Conservation (phyloP, 2,113 vertebrate species). For the Ophiodon elongatus region DNA sequence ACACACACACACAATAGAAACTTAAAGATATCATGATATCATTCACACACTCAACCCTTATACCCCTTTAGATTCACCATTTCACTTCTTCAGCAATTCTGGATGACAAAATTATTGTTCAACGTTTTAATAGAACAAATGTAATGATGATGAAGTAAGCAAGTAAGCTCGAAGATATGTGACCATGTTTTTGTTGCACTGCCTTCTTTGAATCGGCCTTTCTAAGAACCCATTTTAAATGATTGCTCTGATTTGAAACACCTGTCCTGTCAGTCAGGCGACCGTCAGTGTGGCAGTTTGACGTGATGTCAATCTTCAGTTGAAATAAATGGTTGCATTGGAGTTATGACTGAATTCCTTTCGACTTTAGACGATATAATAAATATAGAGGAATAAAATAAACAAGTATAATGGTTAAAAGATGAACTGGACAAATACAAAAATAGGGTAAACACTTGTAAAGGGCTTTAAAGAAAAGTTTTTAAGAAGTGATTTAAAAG, state of each 20-base stretch:
- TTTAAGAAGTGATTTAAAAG: background rate
- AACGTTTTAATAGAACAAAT: background rate
- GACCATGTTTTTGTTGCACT: background rate
- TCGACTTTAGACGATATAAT: background rate
- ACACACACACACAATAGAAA: slow-evolving; percentile 34
- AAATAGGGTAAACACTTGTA: background rate
- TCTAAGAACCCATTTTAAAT: background rate
- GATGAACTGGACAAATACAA: background rate
- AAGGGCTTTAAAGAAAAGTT: background rate
- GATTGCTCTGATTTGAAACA: background rate
- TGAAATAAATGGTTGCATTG: background rate
- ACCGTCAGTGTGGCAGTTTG: background rate
- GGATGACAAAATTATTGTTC: background rate
- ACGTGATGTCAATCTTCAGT: background rate
- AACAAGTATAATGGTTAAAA: background rate
- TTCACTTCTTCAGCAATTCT: background rate
- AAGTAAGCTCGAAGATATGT: background rate
- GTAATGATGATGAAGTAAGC: background rate
- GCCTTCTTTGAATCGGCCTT: background rate
- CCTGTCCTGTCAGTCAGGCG: background rate
- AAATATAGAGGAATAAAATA: background rate
- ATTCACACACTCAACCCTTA: background rate
- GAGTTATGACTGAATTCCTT: background rate
- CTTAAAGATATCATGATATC: background rate
- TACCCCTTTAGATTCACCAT: background rate